phyloP scores from a whole-genome alignment of 2,113 vertebrate species.

The Eidolon helvum region DNA sequence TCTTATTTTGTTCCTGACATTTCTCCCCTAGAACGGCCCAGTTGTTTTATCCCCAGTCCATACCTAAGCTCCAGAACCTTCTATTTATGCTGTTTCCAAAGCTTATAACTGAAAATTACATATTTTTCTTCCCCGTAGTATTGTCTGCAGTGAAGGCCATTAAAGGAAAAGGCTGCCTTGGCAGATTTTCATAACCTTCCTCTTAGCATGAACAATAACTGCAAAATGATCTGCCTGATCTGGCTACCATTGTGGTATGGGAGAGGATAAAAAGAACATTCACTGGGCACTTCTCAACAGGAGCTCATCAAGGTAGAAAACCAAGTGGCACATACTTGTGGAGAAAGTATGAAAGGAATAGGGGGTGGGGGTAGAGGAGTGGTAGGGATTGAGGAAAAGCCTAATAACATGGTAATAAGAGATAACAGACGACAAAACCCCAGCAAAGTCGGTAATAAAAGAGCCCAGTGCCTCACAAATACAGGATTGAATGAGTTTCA shows the following conservation, averaged over 20 bases:
- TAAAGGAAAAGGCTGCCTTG: neutral
- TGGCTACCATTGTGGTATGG: neutral
- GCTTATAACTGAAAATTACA: neutral
- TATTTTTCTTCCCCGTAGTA: neutral
- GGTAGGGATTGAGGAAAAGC: neutral
- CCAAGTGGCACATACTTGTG: neutral
- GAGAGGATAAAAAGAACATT: neutral
- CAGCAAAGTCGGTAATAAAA: slow-evolving; percentile 31
- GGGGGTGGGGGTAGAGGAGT: neutral
- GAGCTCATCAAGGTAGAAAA: neutral
- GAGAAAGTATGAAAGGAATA: neutral
- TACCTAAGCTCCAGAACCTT: neutral
- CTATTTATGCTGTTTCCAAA: neutral
- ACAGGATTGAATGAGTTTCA: slow-evolving; percentile 45
- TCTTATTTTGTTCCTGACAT: neutral
- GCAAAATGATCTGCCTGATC: neutral
- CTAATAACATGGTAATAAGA: slow-evolving; percentile 57
- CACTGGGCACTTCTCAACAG: neutral
- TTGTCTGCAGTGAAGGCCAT: neutral
- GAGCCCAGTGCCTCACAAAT: slow-evolving; percentile 40
- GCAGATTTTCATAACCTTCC: neutral
- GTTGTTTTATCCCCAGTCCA: neutral
- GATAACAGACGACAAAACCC: slow-evolving; percentile 46
- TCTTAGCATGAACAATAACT: neutral
- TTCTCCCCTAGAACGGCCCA: neutral